Conservation (phyloP, 2,113 vertebrate species). For the Otolemur garnettii region DNA sequence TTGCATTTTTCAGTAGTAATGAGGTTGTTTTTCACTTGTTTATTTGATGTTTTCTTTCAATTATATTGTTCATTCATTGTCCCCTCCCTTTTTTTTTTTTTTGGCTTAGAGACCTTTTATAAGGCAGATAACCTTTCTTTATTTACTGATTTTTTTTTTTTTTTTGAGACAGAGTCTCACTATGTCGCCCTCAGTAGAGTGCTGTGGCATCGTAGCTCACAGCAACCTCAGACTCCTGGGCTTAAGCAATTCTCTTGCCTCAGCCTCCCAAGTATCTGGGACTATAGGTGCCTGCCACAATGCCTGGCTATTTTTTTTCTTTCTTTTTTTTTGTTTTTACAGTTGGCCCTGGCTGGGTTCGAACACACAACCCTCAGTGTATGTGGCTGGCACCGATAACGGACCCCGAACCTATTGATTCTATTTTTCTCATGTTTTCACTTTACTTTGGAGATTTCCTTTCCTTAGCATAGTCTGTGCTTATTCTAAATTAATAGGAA, state of each 20-base stretch:
- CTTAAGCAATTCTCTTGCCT: too few relatives aligned
- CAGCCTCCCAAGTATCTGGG: too few relatives aligned
- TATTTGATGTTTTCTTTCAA: background rate
- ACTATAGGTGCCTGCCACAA: too few relatives aligned
- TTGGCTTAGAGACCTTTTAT: slow-evolving; percentile 7
- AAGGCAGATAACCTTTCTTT: background rate
- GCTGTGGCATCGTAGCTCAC: too few relatives aligned
- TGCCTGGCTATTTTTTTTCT: too few relatives aligned
- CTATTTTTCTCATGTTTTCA: background rate
- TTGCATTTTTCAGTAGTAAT: background rate
- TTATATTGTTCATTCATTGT: background rate
- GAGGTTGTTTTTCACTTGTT: background rate
- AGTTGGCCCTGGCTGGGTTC: too few relatives aligned
- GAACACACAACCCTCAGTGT: too few relatives aligned
- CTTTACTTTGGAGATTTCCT: background rate
- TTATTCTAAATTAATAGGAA: background rate
- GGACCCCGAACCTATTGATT: background rate
- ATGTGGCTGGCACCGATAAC: too few relatives aligned
- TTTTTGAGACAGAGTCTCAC: too few relatives aligned
- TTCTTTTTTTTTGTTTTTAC: too few relatives aligned
- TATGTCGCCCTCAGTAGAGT: too few relatives aligned
- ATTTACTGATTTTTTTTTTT: background rate
- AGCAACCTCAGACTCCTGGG: too few relatives aligned
- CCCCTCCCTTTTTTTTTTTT: background rate
- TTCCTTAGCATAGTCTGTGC: background rate